phyloP scores from a whole-genome alignment of 2,113 vertebrate genomes.

The Brachypteracias leptosomus region DNA sequence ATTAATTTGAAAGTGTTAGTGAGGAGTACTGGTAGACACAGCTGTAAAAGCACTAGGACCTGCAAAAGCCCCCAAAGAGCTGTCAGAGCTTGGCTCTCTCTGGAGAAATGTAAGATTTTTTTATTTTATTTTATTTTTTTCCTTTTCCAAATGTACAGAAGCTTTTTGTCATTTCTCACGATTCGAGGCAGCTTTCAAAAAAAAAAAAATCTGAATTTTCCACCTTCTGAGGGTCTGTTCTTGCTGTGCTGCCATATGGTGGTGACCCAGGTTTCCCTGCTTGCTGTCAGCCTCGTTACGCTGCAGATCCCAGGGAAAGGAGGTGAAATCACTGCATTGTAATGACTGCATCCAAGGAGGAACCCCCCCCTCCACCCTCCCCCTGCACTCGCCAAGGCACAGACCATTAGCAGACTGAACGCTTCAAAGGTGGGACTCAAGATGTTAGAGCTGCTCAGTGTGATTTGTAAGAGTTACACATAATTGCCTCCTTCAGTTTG shows the following conservation, averaged over 20 bases:
- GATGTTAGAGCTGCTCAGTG: not conserved
- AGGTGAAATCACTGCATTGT: not conserved
- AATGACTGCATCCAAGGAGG: not conserved
- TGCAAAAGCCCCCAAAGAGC: conserved; percentile 38
- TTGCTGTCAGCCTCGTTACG: not conserved
- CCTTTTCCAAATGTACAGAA: not conserved
- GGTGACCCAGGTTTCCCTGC: conserved; percentile 24
- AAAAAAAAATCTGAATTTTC: not conserved
- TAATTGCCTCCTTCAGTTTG: not conserved
- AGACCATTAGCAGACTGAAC: not conserved
- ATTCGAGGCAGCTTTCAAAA: not conserved
- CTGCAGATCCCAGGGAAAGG: not conserved
- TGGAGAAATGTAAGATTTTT: not conserved
- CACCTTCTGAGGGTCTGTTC: not conserved
- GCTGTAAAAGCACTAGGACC: conserved; percentile 18
- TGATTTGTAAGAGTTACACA: not conserved
- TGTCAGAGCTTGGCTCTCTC: not conserved
- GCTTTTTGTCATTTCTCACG: not conserved
- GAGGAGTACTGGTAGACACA: conserved; percentile 18
- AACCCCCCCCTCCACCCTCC: not conserved
- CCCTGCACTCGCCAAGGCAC: not conserved
- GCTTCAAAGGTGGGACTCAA: not conserved
- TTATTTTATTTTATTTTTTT: no score
- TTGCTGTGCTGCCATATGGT: conserved; percentile 24
- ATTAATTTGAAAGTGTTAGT: conserved; percentile 55